Evolutionary conservation across 2,888 invertebrate genomes (phyloP).

Genomic region (Noctua pronuba): DNA sequence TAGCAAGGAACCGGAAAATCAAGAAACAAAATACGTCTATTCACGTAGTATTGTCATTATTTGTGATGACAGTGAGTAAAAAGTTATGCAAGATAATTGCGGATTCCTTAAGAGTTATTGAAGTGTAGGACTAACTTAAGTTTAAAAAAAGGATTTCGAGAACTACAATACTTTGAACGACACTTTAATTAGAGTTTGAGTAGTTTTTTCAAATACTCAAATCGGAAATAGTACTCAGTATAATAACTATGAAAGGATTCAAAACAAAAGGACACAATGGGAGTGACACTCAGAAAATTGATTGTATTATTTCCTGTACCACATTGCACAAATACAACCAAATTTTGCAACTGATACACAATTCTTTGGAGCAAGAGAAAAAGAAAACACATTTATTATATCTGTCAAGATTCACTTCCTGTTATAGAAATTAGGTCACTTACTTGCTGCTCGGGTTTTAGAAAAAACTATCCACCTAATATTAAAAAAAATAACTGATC

Average conservation of each 20-base stretch:
- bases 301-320: neutral
- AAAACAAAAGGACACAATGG: neutral
- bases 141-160: neutral
- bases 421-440: neutral
- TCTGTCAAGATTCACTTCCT: neutral
- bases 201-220: neutral
- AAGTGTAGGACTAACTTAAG: neutral
- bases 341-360: neutral
- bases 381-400: neutral
- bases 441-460: neutral
- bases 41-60: neutral
- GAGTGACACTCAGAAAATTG: neutral
- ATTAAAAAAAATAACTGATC: neutral
- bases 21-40: neutral
- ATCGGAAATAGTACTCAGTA: neutral
- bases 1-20: neutral
- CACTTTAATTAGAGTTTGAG: neutral
- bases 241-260: neutral
- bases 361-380: neutral
- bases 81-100: neutral
- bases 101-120: neutral
- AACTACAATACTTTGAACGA: neutral
- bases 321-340: neutral
- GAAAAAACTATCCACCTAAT: neutral
- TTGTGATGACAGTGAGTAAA: slow-evolving; percentile 1